phyloP scores from a whole-genome alignment of 2,113 vertebrate species.

The Oophaga pumilio region DNA sequence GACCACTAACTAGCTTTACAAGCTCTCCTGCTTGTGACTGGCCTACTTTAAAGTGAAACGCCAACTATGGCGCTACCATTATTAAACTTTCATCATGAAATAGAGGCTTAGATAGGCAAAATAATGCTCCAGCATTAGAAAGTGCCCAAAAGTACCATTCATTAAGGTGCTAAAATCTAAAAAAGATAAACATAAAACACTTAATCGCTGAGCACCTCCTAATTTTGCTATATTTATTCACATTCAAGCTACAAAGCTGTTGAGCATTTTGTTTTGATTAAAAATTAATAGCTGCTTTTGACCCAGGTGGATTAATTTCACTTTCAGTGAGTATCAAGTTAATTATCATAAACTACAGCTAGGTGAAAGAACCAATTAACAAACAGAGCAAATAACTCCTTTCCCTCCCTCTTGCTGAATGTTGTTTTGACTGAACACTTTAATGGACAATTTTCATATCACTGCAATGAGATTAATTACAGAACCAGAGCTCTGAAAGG shows the following conservation, averaged over 20 bases:
- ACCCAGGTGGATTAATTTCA: slow-evolving; percentile 78
- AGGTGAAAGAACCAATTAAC: slow-evolving; percentile 79
- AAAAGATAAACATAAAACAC: slow-evolving; percentile 27
- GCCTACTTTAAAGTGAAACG: not conserved
- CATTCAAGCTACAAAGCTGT: slow-evolving; percentile 70
- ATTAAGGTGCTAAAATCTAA: not conserved
- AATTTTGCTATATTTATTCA: slow-evolving; percentile 63
- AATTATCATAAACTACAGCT: slow-evolving; percentile 78
- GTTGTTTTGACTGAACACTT: slow-evolving; percentile 66
- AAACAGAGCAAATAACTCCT: slow-evolving; percentile 67
- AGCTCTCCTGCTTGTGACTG: not conserved
- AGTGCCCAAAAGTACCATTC: not conserved
- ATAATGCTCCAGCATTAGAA: not conserved
- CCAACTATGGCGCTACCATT: not conserved
- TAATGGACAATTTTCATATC: slow-evolving; percentile 65
- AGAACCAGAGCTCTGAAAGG: slow-evolving; percentile 56
- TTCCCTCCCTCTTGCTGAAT: slow-evolving; percentile 63
- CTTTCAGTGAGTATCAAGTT: slow-evolving; percentile 75
- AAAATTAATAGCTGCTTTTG: slow-evolving; percentile 81
- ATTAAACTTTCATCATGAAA: not conserved
- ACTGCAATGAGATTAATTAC: slow-evolving; percentile 68
- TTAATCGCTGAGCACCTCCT: slow-evolving; percentile 32
- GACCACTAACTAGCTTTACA: not conserved
- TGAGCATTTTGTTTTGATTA: slow-evolving; percentile 77
- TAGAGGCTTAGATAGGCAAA: not conserved